phyloP scores from a whole-genome alignment of 2,888 invertebrate genomes.

The Sialis lutaria region DNA sequence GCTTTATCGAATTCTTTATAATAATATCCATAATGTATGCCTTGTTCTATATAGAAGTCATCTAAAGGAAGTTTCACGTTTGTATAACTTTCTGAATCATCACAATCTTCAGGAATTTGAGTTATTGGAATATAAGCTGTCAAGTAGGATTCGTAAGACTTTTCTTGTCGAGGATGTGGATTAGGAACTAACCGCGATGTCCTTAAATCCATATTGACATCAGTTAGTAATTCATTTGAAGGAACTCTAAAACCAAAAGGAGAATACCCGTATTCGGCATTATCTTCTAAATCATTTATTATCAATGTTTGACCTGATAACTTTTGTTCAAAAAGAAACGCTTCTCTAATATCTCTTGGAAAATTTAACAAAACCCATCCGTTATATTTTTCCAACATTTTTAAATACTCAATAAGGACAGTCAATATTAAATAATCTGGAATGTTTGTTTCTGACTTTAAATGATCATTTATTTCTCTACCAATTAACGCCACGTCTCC shows the following conservation, averaged over 20 bases:
- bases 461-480: conserved; percentile 32
- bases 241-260: conserved; percentile 11
- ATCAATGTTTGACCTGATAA: conserved; percentile 28
- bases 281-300: conserved; percentile 26
- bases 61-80: conserved; percentile 31
- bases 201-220: conserved; percentile 18
- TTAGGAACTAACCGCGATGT: conserved; percentile 33
- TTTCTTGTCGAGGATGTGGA: conserved; percentile 26
- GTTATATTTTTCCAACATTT: conserved; percentile 26
- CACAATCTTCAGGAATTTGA: conserved; percentile 14
- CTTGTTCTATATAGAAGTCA: conserved; percentile 36
- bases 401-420: conserved; percentile 42
- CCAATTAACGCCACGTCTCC: conserved; percentile 34
- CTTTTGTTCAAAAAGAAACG: conserved; percentile 37
- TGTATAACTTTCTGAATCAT: conserved; percentile 21
- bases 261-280: conserved; percentile 19
- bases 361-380: conserved; percentile 50
- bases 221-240: conserved; percentile 3
- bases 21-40: conserved; percentile 38
- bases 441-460: conserved; percentile 33
- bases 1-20: conserved; percentile 35
- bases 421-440: conserved; percentile 35
- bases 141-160: conserved; percentile 32
- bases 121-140: conserved; percentile 35
- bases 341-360: conserved; percentile 38